Base-by-base conservation (phyloP, 2,113 vertebrate genomes). In the Spermophilus dauricus region DNA sequence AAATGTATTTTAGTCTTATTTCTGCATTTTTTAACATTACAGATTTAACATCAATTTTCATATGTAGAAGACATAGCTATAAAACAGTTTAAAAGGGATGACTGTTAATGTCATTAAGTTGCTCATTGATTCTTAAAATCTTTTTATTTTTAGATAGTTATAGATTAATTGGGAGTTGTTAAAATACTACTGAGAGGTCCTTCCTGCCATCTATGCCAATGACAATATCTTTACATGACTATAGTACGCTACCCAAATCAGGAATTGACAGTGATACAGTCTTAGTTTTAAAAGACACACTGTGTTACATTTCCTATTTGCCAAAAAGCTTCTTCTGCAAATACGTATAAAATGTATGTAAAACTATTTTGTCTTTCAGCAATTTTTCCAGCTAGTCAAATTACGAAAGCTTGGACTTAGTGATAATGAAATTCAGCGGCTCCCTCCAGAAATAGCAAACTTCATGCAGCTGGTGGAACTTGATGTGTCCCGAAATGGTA, bases 401-500 rank as follows among this genome's bases (percentile, higher is more conserved):
- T 99, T 99, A 98, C 99, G 99, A 98, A 99, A 99, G 98, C 99
- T 99, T 90, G 99, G 99, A 93, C 99, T 99, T 98, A 99, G 99
- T 97, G 99, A 99, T 98, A 99, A 99, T 95, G 99, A 99, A 98
- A 99, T 99, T 98, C 99, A 99, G 96, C 99, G 99, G 32, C 99
- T 99, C 96, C 99, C 99, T 92, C 99, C 99, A 96, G 99, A 99
- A 98, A 99, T 99, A 95, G 99, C 99, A 0, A 99, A 99, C 99
- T 99, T 99, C 97, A 99, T 99, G 99, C 99, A 99, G 98, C 98
- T 99, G 91, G 99, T 99, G 61, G 99, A 99, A 96, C 99, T 99
- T 51, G 99, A 99, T 80, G 98, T 99, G 90, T 99, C 99, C 94
- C 99, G 99, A 97, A 99, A 99, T 97, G 99, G 99, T 99, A 98